phyloP scores from a whole-genome alignment of 2,113 vertebrate species.

The Zootoca vivipara region DNA sequence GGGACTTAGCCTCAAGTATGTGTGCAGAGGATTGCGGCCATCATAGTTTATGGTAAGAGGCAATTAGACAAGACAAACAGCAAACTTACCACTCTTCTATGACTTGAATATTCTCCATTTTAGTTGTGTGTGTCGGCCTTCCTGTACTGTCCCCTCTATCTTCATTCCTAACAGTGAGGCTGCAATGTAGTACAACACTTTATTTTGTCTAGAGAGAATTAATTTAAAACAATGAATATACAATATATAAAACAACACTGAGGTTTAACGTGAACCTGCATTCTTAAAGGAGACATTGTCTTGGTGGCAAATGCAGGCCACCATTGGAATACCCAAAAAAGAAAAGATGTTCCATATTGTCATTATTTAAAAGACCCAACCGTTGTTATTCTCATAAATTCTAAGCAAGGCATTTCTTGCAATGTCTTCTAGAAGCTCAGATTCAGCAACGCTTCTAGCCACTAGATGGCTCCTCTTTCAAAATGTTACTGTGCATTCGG shows the following conservation, averaged over 20 bases:
- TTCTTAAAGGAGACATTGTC: neutral
- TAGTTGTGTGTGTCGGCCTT: conserved; percentile 76
- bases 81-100: conserved; percentile 82
- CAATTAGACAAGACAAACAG: neutral
- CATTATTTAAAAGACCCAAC: neutral
- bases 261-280: neutral
- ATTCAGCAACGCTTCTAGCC: neutral
- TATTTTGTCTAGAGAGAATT: conserved; percentile 77
- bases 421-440: neutral
- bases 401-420: neutral
- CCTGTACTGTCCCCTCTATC: conserved; percentile 80
- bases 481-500: neutral
- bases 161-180: conserved; percentile 87
- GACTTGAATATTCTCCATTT: conserved; percentile 81
- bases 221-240: conserved; percentile 61
- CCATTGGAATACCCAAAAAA: neutral
- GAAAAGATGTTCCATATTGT: neutral
- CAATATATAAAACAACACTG: conserved; percentile 9
- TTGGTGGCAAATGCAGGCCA: neutral
- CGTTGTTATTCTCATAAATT: neutral
- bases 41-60: neutral
- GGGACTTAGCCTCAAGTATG: too few relatives aligned
- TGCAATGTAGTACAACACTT: conserved; percentile 81
- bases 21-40: neutral
- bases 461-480: neutral